Evolutionary conservation across 1,140 invertebrate genomes (phyloP).

Genomic region (Himalopsyche phryganea): DNA sequence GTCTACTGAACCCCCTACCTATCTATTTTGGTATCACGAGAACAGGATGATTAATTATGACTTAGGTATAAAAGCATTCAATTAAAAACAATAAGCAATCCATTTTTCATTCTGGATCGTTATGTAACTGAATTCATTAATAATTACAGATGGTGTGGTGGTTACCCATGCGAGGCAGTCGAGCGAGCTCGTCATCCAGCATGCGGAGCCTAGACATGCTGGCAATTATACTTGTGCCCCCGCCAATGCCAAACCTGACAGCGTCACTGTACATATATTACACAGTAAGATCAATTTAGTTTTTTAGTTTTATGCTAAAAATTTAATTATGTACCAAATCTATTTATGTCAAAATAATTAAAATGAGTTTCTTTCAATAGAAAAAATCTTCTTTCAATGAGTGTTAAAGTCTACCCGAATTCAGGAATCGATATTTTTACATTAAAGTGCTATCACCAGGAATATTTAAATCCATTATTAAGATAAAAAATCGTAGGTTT

Average conservation of each 20-base stretch:
- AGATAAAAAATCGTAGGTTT: too few species aligned
- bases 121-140: too few species aligned
- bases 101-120: too few species aligned
- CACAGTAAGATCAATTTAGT: conserved; percentile 55
- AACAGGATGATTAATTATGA: conserved; percentile 88
- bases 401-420: neutral
- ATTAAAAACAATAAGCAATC: too few species aligned
- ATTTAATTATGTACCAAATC: neutral
- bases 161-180: conserved; percentile 52
- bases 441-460: neutral
- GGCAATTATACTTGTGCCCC: conserved; percentile 79
- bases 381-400: neutral
- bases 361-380: neutral
- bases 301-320: neutral
- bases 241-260: conserved; percentile 73
- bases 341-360: neutral
- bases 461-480: too few species aligned
- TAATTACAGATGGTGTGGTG: conserved; percentile 52
- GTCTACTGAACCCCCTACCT: conserved; percentile 77
- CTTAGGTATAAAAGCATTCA: conserved; percentile 49
- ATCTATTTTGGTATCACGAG: conserved; percentile 89
- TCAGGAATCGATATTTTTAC: neutral
- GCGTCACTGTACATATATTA: conserved; percentile 73
- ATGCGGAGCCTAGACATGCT: conserved; percentile 65
- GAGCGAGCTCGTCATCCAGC: conserved; percentile 63